These are phyloP conservation scores for Menura novaehollandiae DNA, from an alignment of 2,113 vertebrate species.

Conservation along the genomic window DNA sequence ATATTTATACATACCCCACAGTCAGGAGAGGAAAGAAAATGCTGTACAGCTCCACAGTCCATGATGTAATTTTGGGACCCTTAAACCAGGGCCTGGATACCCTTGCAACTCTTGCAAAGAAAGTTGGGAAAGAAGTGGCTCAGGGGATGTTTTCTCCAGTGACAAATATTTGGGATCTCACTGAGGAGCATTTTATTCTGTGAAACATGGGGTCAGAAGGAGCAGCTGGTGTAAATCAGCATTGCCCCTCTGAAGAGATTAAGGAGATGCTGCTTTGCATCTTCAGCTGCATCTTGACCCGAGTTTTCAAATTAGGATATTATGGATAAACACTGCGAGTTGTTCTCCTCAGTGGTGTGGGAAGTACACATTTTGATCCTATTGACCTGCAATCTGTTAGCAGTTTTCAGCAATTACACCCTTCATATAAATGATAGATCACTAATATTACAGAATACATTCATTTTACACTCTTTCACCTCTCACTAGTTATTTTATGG, in stretches of 20 bases:
- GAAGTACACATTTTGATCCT: conserved; percentile 11
- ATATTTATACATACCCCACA: background rate
- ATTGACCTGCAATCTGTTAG: conserved; percentile 42
- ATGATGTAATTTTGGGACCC: background rate
- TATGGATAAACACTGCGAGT: background rate
- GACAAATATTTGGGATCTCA: background rate
- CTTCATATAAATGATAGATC: conserved; percentile 43
- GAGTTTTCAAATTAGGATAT: background rate
- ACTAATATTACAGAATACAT: background rate
- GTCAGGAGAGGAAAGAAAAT: background rate
- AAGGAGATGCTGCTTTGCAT: background rate
- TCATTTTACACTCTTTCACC: background rate
- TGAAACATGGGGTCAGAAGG: background rate
- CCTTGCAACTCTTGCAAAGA: background rate
- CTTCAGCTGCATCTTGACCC: background rate
- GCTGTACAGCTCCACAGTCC: background rate
- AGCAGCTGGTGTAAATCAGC: background rate
- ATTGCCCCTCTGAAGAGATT: background rate
- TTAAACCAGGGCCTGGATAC: background rate
- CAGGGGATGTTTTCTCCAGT: background rate
- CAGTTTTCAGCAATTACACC: conserved; percentile 24
- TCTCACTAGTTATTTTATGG: background rate
- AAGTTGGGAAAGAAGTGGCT: background rate
- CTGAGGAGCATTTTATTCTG: background rate
- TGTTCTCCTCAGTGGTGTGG: background rate